Conservation (phyloP, 2,113 vertebrate species). For the Varanus komodoensis region DNA sequence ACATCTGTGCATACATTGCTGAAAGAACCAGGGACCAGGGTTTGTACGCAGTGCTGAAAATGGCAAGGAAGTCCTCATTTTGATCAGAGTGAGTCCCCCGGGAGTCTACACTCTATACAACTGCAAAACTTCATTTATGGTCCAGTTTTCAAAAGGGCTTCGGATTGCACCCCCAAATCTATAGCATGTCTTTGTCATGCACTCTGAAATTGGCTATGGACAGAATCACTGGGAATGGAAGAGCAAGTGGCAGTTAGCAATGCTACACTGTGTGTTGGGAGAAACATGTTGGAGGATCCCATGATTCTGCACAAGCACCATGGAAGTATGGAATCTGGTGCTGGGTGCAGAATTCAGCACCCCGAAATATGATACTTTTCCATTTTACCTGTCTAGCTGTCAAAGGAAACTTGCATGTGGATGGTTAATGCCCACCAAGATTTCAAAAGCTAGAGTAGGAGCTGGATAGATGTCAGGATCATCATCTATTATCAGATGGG, state of each 20-base stretch:
- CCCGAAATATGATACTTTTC: no score
- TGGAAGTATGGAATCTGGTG: neutral
- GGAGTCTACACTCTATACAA: no score
- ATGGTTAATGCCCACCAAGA: no score
- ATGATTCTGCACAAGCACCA: neutral
- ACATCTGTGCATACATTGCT: neutral
- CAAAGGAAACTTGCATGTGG: no score
- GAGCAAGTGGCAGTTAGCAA: neutral
- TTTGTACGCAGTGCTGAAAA: neutral
- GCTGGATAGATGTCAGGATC: neutral
- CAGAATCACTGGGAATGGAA: neutral
- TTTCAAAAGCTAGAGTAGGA: no score
- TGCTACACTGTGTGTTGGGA: neutral
- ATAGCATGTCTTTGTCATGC: neutral
- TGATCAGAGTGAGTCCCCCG: neutral
- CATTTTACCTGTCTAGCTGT: no score
- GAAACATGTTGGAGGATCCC: neutral
- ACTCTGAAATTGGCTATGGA: neutral
- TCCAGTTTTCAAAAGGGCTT: neutral
- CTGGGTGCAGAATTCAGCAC: no score
- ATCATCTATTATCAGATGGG: neutral
- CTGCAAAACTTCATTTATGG: neutral
- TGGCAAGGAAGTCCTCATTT: neutral
- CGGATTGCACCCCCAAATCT: neutral
- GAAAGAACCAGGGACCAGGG: neutral